Conservation (phyloP, 2,888 invertebrate species). For the Pimpla rufipes region DNA sequence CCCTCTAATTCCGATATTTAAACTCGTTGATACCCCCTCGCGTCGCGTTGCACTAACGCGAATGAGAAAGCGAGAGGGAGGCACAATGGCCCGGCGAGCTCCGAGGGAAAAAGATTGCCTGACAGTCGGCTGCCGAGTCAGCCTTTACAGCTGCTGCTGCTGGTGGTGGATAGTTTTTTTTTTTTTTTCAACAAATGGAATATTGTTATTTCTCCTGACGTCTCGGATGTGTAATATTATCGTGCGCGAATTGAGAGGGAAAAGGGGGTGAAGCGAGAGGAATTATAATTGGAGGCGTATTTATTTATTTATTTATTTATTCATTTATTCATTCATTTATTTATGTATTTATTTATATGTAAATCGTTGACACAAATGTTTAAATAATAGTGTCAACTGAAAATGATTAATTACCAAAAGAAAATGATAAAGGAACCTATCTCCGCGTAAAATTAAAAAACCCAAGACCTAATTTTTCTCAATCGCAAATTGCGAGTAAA, state of each 20-base stretch:
- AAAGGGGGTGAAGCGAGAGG: slow-evolving; percentile 10
- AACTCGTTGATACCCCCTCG: slow-evolving; percentile 67
- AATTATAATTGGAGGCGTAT: slow-evolving; percentile 52
- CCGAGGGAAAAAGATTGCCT: slow-evolving; percentile 27
- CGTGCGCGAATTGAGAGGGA: background rate
- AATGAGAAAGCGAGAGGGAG: slow-evolving; percentile 59
- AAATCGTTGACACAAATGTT: no score
- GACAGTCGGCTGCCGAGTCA: slow-evolving; percentile 52
- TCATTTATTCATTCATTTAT: no score
- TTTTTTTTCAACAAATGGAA: slow-evolving; percentile 59
- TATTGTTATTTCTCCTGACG: slow-evolving; percentile 61
- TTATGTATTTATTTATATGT: no score
- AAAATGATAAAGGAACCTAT: no score
- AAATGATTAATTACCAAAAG: no score
- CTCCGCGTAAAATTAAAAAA: no score
- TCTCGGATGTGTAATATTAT: slow-evolving; percentile 56
- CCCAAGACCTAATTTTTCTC: no score
- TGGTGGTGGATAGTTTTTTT: slow-evolving; percentile 41
- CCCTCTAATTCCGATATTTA: slow-evolving; percentile 70
- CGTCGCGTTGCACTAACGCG: slow-evolving; percentile 46
- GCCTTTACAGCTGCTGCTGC: slow-evolving; percentile 13
- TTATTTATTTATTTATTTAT: background rate
- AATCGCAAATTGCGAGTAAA: no score
- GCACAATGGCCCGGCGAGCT: background rate
- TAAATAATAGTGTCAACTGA: no score